phyloP scores from a whole-genome alignment of 2,888 invertebrate species.

The Dryadula phaetusa region DNA sequence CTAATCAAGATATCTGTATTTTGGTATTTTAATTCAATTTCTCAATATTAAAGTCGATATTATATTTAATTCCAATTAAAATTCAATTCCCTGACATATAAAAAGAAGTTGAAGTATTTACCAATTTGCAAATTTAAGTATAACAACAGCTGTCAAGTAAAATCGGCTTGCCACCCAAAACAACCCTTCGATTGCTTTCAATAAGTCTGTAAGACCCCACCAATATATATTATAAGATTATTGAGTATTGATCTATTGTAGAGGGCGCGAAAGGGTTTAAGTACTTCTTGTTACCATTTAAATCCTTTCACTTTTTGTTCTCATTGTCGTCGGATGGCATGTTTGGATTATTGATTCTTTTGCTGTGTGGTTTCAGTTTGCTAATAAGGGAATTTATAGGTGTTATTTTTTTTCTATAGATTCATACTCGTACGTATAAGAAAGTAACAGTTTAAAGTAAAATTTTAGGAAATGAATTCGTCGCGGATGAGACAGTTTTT shows the following conservation, averaged over 20 bases:
- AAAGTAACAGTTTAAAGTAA: too few relatives aligned
- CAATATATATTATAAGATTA: constrained; percentile 78
- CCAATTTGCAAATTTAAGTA: constrained; percentile 30
- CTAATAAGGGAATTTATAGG: constrained; percentile 17
- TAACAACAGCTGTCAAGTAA: constrained; percentile 59
- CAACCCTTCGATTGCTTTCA: constrained; percentile 60
- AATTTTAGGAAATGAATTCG: too few relatives aligned
- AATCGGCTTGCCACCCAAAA: constrained; percentile 61
- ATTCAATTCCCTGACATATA: not conserved
- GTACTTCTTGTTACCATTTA: constrained; percentile 65
- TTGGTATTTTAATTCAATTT: too few relatives aligned
- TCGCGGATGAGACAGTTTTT: too few relatives aligned
- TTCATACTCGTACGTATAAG: too few relatives aligned
- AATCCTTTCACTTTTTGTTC: constrained; percentile 43
- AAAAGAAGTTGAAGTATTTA: not conserved
- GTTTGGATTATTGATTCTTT: constrained; percentile 39
- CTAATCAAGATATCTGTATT: too few relatives aligned
- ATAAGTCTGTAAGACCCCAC: constrained; percentile 55
- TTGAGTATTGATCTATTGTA: constrained; percentile 80
- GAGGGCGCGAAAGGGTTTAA: constrained; percentile 76
- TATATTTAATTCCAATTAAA: not conserved
- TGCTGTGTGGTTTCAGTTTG: constrained; percentile 21
- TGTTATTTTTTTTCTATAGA: not conserved
- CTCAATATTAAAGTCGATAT: too few relatives aligned
- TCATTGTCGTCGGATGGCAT: constrained; percentile 35